These are phyloP conservation scores for Sarcophaga rosellei DNA, from an alignment of 2,888 invertebrate genomes.

Conservation along the genomic window DNA sequence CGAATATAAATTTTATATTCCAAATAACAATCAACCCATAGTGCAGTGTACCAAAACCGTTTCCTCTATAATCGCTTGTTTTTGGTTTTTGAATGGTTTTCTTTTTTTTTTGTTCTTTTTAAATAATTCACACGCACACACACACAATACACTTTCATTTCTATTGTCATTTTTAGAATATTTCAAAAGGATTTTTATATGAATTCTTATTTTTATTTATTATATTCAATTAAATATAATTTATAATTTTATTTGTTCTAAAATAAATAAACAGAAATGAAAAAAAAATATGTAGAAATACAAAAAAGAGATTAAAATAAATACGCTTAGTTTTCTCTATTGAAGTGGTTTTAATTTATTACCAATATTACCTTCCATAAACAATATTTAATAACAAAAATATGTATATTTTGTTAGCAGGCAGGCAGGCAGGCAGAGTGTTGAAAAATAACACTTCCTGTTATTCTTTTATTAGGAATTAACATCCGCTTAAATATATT, in stretches of 20 bases:
- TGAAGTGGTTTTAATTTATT: slow-evolving; percentile 56
- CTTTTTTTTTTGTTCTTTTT: slow-evolving; percentile 26
- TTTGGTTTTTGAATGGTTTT: neutral
- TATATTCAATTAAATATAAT: slow-evolving; percentile 61
- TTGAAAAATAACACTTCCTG: no score
- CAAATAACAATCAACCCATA: no score
- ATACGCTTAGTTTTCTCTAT: slow-evolving; percentile 48
- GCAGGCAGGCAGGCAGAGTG: no score
- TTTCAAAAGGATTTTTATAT: slow-evolving; percentile 36
- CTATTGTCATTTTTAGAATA: slow-evolving; percentile 54
- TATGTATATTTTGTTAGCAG: no score
- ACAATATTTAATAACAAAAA: slow-evolving; percentile 22
- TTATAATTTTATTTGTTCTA: slow-evolving; percentile 59
- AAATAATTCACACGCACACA: slow-evolving; percentile 29
- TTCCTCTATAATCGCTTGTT: slow-evolving; percentile 45
- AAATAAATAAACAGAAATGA: no score
- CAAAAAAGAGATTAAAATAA: slow-evolving; percentile 55
- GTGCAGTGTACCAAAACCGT: slow-evolving; percentile 1
- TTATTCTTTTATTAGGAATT: no score
- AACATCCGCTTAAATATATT: no score
- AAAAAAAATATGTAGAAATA: no score
- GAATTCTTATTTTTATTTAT: slow-evolving; percentile 29
- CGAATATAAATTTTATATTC: no score
- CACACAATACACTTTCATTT: slow-evolving; percentile 41
- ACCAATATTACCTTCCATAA: slow-evolving; percentile 33